Evolutionary conservation across 2,888 invertebrate species (phyloP).

Genomic region (Drosophila meridiana): DNA sequence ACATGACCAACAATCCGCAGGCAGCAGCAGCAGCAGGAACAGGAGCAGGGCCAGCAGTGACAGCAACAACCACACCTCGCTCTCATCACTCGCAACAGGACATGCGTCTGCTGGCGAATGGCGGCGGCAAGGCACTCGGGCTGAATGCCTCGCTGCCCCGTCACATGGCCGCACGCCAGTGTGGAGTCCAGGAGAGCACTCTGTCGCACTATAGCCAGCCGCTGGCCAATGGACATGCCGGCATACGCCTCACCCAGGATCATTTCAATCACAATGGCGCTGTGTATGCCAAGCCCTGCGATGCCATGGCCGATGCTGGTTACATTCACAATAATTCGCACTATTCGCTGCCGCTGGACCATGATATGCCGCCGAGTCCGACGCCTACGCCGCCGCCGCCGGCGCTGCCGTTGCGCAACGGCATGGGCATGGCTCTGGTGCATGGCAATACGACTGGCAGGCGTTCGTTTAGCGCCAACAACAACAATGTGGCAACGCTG

Average conservation of each 20-base stretch:
- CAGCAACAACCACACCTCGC: constrained; percentile 33
- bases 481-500: constrained; percentile 69
- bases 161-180: constrained; percentile 59
- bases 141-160: constrained; percentile 76
- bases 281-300: constrained; percentile 69
- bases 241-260: constrained; percentile 83
- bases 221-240: constrained; percentile 75
- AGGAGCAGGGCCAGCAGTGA: background rate
- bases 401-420: constrained; percentile 83
- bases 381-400: constrained; percentile 84
- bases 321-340: constrained; percentile 85
- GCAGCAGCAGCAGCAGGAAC: background rate
- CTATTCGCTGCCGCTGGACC: constrained; percentile 84
- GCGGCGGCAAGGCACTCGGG: constrained; percentile 61
- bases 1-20: constrained; percentile 81
- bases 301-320: constrained; percentile 76
- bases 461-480: constrained; percentile 75
- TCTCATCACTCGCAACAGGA: constrained; percentile 80
- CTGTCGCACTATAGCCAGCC: constrained; percentile 84
- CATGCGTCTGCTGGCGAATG: constrained; percentile 78
- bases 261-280: constrained; percentile 83
- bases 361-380: constrained; percentile 81
- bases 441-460: constrained; percentile 82
- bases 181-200: constrained; percentile 69
- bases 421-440: constrained; percentile 66